Evolutionary conservation across 2,797 vertebrate genomes (phyloP).

Genomic region (Crenichthys baileyi): DNA sequence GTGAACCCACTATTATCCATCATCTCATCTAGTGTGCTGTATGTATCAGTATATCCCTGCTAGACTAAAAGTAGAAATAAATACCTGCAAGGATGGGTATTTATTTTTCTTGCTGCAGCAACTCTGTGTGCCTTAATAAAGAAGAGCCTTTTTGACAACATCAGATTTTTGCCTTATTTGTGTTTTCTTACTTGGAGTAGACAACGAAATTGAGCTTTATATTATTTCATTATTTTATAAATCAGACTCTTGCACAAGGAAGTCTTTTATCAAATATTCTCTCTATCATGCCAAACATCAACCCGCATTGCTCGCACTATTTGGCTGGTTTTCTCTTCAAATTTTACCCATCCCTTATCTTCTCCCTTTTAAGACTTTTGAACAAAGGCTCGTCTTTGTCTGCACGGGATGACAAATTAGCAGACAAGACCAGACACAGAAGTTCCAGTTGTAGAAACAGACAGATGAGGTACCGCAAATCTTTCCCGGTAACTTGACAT

Average conservation of each 20-base stretch:
- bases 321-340: constrained; percentile 55
- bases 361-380: constrained; percentile 56
- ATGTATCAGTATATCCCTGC: neutral
- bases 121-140: constrained; percentile 45
- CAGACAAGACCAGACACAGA: constrained; percentile 56
- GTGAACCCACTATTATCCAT: neutral
- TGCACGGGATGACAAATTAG: constrained; percentile 59
- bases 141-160: constrained; percentile 39
- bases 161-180: constrained; percentile 31
- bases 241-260: constrained; percentile 46
- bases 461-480: constrained; percentile 49
- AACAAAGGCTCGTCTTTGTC: constrained; percentile 71
- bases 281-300: constrained; percentile 71
- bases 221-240: constrained; percentile 36
- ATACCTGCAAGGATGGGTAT: constrained; percentile 4
- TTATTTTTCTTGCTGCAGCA: neutral
- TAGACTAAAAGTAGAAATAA: neutral
- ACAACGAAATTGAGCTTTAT: constrained; percentile 26
- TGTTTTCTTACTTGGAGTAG: constrained; percentile 36
- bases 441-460: constrained; percentile 45
- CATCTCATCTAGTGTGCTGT: neutral
- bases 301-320: constrained; percentile 56
- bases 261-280: constrained; percentile 59
- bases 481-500: constrained; percentile 39
- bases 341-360: constrained; percentile 40